Evolutionary conservation across 2,113 vertebrate species (phyloP).

Genomic region (Pachycephala philippinensis): DNA sequence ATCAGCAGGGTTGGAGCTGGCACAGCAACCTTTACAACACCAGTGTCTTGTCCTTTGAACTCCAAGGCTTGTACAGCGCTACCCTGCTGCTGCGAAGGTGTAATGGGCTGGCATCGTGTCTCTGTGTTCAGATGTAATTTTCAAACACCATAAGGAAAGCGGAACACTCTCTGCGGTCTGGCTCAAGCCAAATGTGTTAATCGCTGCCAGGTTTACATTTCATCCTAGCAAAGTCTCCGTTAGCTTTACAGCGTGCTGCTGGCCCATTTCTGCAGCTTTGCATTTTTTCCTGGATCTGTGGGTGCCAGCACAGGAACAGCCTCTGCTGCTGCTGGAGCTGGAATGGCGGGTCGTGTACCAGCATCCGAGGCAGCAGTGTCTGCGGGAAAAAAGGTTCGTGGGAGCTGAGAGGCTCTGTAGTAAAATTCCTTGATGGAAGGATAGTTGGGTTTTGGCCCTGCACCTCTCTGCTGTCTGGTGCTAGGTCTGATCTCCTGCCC

Average conservation of each 20-base stretch:
- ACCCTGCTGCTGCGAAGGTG: background rate
- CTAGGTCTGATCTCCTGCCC: background rate
- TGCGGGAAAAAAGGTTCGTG: accelerated
- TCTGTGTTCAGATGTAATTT: background rate
- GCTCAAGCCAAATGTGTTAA: accelerated
- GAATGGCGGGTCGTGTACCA: accelerated
- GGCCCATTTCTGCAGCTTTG: background rate
- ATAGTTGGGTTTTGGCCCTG: background rate
- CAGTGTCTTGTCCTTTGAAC: background rate
- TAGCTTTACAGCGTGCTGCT: background rate
- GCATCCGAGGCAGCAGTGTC: background rate
- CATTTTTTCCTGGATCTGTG: background rate
- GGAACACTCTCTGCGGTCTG: accelerated
- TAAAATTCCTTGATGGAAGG: background rate
- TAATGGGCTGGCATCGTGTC: accelerated
- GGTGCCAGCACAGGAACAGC: background rate
- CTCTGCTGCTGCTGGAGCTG: background rate
- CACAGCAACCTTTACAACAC: background rate
- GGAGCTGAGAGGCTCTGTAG: background rate
- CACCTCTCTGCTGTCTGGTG: no score
- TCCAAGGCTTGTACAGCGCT: accelerated
- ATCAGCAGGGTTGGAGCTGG: background rate
- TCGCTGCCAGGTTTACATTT: background rate
- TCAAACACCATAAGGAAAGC: accelerated
- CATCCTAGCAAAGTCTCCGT: background rate